A percentile compares a stretch with the other conserved stretches of the same genome.
Evolutionary conservation across 2,797 vertebrate species (phyloP).

Genomic region (Mycteria americana): DNA sequence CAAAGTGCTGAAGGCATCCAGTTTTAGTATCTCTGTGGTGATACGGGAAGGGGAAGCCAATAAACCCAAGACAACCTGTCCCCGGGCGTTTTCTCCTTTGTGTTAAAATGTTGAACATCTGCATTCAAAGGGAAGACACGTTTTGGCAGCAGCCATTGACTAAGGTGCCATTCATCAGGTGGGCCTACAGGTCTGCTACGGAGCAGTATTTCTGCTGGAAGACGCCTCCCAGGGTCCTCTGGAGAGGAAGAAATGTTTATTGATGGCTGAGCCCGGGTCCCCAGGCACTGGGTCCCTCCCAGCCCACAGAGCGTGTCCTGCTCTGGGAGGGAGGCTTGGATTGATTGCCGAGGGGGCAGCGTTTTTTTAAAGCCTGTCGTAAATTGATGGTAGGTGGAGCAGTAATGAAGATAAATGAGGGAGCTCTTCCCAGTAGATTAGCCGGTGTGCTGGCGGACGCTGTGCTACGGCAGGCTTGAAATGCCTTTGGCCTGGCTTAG

Average conservation of each 20-base stretch:
- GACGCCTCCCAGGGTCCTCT: neutral
- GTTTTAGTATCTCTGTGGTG: neutral
- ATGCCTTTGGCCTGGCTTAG: neutral
- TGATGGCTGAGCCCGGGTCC: neutral
- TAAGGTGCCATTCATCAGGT: neutral
- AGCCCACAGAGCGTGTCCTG: neutral
- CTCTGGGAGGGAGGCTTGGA: neutral
- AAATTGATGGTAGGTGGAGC: slow-evolving; percentile 41
- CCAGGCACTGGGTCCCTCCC: neutral
- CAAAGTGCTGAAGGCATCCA: neutral
- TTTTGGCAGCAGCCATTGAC: neutral
- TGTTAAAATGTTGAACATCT: neutral
- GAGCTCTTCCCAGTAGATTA: neutral
- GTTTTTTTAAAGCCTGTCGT: neutral
- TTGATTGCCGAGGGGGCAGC: slow-evolving; percentile 6
- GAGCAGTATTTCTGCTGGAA: neutral
- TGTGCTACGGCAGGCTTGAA: neutral
- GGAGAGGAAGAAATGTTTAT: neutral
- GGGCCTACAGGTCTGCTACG: neutral
- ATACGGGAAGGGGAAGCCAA: neutral
- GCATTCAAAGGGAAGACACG: neutral
- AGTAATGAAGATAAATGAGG: slow-evolving; percentile 55
- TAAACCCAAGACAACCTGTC: neutral
- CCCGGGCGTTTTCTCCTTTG: neutral
- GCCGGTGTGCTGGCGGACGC: neutral